phyloP scores from a whole-genome alignment of 2,888 invertebrate genomes.

The Drosophila kuntzei region DNA sequence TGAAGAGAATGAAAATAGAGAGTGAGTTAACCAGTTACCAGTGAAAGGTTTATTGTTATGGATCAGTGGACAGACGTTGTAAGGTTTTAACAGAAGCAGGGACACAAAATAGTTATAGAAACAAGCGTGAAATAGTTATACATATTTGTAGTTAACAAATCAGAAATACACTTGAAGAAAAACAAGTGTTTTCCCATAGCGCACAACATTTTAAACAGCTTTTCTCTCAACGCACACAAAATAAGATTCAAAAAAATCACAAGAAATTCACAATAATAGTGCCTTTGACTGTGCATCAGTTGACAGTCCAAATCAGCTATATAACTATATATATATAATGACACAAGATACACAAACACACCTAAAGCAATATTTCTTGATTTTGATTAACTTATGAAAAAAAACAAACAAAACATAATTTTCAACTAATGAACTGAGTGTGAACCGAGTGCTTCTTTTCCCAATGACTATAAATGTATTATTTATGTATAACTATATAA shows the following conservation, averaged over 20 bases:
- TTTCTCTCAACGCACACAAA: slow-evolving; percentile 44
- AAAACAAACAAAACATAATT: too few relatives aligned
- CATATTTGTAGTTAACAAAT: slow-evolving; percentile 15
- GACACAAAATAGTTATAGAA: slow-evolving; percentile 61
- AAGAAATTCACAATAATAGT: slow-evolving; percentile 67
- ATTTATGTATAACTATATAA: slow-evolving; percentile 36
- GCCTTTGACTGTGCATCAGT: slow-evolving; percentile 71
- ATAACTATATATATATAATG: slow-evolving; percentile 34
- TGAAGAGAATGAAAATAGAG: background rate
- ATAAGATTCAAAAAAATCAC: slow-evolving; percentile 19
- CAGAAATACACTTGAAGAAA: slow-evolving; percentile 9
- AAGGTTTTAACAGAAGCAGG: slow-evolving; percentile 70
- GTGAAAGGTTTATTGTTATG: slow-evolving; percentile 43
- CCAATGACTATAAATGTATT: slow-evolving; percentile 50
- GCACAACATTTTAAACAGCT: slow-evolving; percentile 30
- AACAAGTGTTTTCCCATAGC: slow-evolving; percentile 32
- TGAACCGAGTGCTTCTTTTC: slow-evolving; percentile 34
- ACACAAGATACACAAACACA: slow-evolving; percentile 12
- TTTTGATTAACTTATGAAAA: slow-evolving; percentile 20
- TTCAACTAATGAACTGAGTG: slow-evolving; percentile 27
- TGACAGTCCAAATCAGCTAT: slow-evolving; percentile 49
- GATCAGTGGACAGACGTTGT: slow-evolving; percentile 34
- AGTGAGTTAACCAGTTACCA: slow-evolving; percentile 24
- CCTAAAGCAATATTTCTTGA: slow-evolving; percentile 44
- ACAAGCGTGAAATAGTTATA: slow-evolving; percentile 64